Conservation (phyloP, 2,797 vertebrate species). For the Myiotriccus ornatus region DNA sequence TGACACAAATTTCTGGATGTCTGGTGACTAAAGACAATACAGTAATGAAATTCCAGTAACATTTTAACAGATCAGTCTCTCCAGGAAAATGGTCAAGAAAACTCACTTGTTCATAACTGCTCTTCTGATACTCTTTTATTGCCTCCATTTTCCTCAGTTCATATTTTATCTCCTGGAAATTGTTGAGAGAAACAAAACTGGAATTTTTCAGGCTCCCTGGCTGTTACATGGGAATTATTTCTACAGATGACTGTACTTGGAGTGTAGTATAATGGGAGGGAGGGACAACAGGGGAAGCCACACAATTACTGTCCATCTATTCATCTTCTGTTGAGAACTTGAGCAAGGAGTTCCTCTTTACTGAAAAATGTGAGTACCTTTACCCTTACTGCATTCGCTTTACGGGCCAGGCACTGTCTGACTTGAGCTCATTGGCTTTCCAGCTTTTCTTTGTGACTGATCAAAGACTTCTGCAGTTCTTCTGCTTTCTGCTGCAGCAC, state of each 20-base stretch:
- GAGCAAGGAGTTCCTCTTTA: not conserved
- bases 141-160: not conserved
- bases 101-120: not conserved
- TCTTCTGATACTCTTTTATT: not conserved
- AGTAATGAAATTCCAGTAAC: not conserved
- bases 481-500: slow-evolving; percentile 64
- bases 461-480: slow-evolving; percentile 64
- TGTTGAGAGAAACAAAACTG: not conserved
- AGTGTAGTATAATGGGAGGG: not conserved
- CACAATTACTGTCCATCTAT: not conserved
- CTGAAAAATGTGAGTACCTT: slow-evolving; percentile 16
- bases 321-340: not conserved
- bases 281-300: not conserved
- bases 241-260: not conserved
- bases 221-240: not conserved
- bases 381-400: slow-evolving; percentile 47
- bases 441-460: slow-evolving; percentile 66
- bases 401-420: slow-evolving; percentile 42
- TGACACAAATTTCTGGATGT: not conserved
- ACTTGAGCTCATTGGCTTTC: slow-evolving; percentile 66
- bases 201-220: not conserved
- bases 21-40: not conserved
- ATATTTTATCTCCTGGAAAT: not conserved
- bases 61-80: not conserved
- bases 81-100: not conserved